Evolutionary conservation across 2,888 invertebrate genomes (phyloP).

Genomic region (Ectemnius continuus): DNA sequence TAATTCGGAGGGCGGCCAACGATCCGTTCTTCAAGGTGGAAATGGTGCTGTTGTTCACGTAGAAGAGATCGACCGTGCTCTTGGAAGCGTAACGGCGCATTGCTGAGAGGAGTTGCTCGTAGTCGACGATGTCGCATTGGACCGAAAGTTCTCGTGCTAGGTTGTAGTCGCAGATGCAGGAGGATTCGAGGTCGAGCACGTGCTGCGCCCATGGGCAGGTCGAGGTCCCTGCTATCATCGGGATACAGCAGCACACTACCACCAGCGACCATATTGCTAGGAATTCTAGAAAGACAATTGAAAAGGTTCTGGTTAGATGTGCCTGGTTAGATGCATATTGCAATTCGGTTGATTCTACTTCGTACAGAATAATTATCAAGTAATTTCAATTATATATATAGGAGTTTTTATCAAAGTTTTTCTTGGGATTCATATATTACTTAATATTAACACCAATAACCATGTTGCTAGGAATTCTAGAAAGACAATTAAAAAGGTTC

Average conservation of each 20-base stretch:
- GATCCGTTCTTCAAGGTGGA: conserved; percentile 83
- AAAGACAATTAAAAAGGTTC: neutral
- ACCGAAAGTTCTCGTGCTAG: conserved; percentile 91
- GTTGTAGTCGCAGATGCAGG: conserved; percentile 93
- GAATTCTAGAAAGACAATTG: conserved; percentile 33
- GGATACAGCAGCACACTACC: conserved; percentile 55
- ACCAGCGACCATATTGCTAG: conserved; percentile 41
- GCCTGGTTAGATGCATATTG: neutral
- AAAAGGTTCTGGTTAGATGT: too few species aligned
- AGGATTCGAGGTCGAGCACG: conserved; percentile 86
- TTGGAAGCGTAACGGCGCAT: conserved; percentile 85
- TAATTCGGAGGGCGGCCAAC: conserved; percentile 85
- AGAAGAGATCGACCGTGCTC: conserved; percentile 87
- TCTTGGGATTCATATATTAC: too few species aligned
- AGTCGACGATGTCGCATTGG: conserved; percentile 94
- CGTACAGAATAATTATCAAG: too few species aligned
- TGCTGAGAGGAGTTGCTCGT: conserved; percentile 85
- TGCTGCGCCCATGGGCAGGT: conserved; percentile 91
- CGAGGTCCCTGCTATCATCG: conserved; percentile 75
- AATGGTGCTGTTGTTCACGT: conserved; percentile 92
- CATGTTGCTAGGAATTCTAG: too few species aligned
- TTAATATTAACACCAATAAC: too few species aligned
- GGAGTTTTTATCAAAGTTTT: too few species aligned
- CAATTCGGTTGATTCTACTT: neutral
- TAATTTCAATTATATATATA: too few species aligned